phyloP scores from a whole-genome alignment of 37 sponge, comb jelly and placozoan genomes.

The Bolinopsis microptera region DNA sequence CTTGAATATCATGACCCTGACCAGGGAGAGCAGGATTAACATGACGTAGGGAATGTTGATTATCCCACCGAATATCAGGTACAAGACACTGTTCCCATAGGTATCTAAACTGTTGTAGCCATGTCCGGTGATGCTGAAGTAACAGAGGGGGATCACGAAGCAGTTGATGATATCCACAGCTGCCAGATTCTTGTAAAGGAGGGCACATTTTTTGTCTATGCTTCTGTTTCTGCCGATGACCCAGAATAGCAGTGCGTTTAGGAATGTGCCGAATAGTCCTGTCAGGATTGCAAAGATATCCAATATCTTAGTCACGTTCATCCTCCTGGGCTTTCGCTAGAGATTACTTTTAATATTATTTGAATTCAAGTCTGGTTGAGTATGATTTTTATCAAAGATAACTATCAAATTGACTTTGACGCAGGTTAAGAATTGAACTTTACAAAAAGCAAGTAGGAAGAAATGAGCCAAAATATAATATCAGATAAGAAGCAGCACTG shows the following conservation, averaged over 20 bases:
- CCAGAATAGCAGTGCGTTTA: conserved; percentile 9
- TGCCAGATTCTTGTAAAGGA: conserved; percentile 46
- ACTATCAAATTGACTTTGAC: no score
- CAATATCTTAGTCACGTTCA: no score
- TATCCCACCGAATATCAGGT: conserved; percentile 31
- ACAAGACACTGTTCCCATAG: background rate
- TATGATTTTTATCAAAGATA: no score
- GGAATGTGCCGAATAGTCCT: background rate
- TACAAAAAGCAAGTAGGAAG: no score
- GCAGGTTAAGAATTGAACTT: no score
- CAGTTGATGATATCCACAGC: conserved; percentile 48
- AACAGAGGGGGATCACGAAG: conserved; percentile 43
- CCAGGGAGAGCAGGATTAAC: conserved; percentile 21
- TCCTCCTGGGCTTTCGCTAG: no score
- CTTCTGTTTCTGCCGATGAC: background rate
- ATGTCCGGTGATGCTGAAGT: background rate
- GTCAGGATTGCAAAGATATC: background rate
- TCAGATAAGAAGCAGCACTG: no score
- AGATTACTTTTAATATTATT: no score
- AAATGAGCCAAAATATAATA: no score
- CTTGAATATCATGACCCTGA: conserved; percentile 53
- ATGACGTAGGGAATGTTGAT: conserved; percentile 19
- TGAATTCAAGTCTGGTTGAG: no score
- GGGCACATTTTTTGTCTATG: background rate
- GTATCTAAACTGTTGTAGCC: background rate